Conservation (phyloP, 2,888 invertebrate species). For the Dolomedes plantarius region DNA sequence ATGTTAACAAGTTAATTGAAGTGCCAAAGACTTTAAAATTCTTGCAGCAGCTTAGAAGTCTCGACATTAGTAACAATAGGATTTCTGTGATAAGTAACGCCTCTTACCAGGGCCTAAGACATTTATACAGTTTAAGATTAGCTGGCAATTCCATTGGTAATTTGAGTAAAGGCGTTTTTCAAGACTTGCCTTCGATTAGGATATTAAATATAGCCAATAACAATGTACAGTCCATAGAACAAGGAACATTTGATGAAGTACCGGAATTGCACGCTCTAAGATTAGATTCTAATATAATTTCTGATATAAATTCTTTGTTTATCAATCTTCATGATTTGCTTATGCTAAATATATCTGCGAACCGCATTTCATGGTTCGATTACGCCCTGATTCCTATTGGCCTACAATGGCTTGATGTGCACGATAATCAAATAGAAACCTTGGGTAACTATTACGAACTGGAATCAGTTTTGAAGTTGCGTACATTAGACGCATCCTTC, state of each 20-base stretch:
- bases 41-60: slow-evolving; percentile 89
- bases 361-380: slow-evolving; percentile 91
- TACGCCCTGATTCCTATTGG: slow-evolving; percentile 88
- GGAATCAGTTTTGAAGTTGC: slow-evolving; percentile 86
- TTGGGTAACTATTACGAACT: slow-evolving; percentile 90
- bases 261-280: slow-evolving; percentile 90
- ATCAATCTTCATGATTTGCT: slow-evolving; percentile 88
- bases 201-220: slow-evolving; percentile 91
- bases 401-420: slow-evolving; percentile 92
- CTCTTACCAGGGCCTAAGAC: slow-evolving; percentile 89
- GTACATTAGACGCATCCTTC: slow-evolving; percentile 92
- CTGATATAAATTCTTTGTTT: slow-evolving; percentile 89
- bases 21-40: slow-evolving; percentile 89
- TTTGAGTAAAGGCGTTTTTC: slow-evolving; percentile 87
- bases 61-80: slow-evolving; percentile 94
- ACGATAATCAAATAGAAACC: slow-evolving; percentile 88
- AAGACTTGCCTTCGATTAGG: slow-evolving; percentile 84
- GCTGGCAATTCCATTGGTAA: slow-evolving; percentile 92
- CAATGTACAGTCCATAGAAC: slow-evolving; percentile 86
- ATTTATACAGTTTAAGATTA: slow-evolving; percentile 90
- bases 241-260: slow-evolving; percentile 85
- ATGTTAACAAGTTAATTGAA: slow-evolving; percentile 88
- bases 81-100: slow-evolving; percentile 88
- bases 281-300: slow-evolving; percentile 89
- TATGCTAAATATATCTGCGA: slow-evolving; percentile 95